phyloP scores from a whole-genome alignment of 2,888 invertebrate species.

The Calameuta filiformis region DNA sequence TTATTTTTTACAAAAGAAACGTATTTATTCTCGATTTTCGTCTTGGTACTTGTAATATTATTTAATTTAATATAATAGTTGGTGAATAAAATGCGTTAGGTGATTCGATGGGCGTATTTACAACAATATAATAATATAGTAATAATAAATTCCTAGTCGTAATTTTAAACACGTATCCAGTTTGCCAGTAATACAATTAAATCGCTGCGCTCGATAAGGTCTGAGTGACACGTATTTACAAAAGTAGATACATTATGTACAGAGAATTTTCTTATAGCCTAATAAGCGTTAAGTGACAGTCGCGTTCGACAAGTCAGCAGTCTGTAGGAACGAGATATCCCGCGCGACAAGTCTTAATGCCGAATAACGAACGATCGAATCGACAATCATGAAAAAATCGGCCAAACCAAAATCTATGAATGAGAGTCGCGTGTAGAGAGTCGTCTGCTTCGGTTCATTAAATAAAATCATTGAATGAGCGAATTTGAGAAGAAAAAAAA shows the following conservation, averaged over 20 bases:
- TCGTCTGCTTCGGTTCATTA: background rate
- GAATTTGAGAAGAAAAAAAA: background rate
- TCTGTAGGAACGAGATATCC: slow-evolving; percentile 57
- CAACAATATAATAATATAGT: slow-evolving; percentile 45
- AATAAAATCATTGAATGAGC: background rate
- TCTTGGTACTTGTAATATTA: slow-evolving; percentile 41
- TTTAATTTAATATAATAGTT: slow-evolving; percentile 48
- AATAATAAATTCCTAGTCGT: slow-evolving; percentile 34
- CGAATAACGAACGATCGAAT: slow-evolving; percentile 16
- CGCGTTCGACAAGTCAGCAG: slow-evolving; percentile 43
- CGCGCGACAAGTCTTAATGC: slow-evolving; percentile 24
- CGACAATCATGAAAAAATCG: background rate
- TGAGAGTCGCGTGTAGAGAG: slow-evolving; percentile 1
- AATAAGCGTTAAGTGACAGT: slow-evolving; percentile 64
- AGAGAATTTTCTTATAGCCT: slow-evolving; percentile 58
- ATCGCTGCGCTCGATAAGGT: slow-evolving; percentile 35
- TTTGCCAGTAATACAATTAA: slow-evolving; percentile 20
- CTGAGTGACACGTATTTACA: slow-evolving; percentile 49
- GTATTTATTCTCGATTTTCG: slow-evolving; percentile 46
- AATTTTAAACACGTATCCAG: slow-evolving; percentile 28
- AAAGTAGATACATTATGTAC: slow-evolving; percentile 63
- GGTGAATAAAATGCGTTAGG: slow-evolving; percentile 41
- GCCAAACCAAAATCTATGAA: slow-evolving; percentile 9
- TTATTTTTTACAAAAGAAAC: slow-evolving; percentile 47
- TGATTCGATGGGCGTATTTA: slow-evolving; percentile 48